phyloP scores from a whole-genome alignment of 2,797 vertebrate genomes.

The Oreochromis mossambicus region DNA sequence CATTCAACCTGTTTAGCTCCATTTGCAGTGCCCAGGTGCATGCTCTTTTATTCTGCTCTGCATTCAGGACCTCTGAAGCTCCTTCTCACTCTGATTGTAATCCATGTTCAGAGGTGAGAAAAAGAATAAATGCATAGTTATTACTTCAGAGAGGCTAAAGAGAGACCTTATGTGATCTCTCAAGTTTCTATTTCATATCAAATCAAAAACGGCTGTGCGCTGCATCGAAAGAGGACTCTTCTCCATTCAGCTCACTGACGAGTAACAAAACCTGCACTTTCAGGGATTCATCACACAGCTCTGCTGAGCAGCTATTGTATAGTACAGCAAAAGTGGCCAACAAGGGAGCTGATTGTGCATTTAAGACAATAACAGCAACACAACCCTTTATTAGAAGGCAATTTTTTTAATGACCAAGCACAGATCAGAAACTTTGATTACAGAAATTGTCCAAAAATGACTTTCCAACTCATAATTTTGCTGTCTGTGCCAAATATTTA shows the following conservation, averaged over 20 bases:
- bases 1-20: background rate
- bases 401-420: background rate
- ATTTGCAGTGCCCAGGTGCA: background rate
- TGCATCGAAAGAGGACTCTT: background rate
- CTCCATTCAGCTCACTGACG: conserved; percentile 6
- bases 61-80: conserved; percentile 9
- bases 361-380: conserved; percentile 17
- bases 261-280: conserved; percentile 11
- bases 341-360: conserved; percentile 17
- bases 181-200: conserved; percentile 13
- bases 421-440: background rate
- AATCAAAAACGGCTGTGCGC: conserved; percentile 21
- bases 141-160: conserved; percentile 33
- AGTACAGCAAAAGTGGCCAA: background rate
- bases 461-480: background rate
- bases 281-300: conserved; percentile 10
- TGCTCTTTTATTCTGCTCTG: background rate
- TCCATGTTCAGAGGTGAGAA: conserved; percentile 37
- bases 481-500: background rate
- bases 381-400: background rate
- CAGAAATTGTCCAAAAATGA: background rate
- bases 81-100: conserved; percentile 14
- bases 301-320: conserved; percentile 10
- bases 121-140: conserved; percentile 49
- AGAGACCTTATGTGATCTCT: conserved; percentile 32